phyloP scores from a whole-genome alignment of 2,888 invertebrate genomes.

The Fissipunctia ypsillon region DNA sequence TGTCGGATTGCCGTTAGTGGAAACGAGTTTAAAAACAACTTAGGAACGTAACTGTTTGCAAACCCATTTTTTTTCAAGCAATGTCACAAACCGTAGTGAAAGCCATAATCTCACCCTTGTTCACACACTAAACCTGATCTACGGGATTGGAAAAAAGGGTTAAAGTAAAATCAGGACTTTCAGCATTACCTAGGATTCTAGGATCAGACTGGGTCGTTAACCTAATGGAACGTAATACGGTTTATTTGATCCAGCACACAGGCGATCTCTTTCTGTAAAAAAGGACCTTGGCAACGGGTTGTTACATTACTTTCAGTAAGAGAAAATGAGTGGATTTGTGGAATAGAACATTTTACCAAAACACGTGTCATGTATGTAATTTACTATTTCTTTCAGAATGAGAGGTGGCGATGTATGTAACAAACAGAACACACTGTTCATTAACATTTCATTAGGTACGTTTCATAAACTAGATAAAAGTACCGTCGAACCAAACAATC shows the following conservation, averaged over 20 bases:
- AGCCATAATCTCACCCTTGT: neutral
- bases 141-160: neutral
- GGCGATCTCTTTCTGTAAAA: neutral
- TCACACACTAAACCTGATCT: neutral
- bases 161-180: neutral
- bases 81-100: neutral
- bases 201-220: neutral
- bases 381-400: neutral
- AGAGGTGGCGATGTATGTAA: neutral
- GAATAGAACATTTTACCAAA: neutral
- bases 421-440: neutral
- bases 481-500: neutral
- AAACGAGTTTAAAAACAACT: slow-evolving; percentile 16
- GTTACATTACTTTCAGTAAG: neutral
- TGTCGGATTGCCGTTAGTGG: neutral
- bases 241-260: neutral
- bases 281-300: neutral
- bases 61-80: neutral
- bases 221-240: neutral
- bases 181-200: neutral
- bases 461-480: neutral
- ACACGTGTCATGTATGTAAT: neutral
- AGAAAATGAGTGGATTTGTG: neutral
- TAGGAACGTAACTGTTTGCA: neutral
- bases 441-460: neutral